phyloP scores from a whole-genome alignment of 2,797 vertebrate genomes.

The Mergus octosetaceus region DNA sequence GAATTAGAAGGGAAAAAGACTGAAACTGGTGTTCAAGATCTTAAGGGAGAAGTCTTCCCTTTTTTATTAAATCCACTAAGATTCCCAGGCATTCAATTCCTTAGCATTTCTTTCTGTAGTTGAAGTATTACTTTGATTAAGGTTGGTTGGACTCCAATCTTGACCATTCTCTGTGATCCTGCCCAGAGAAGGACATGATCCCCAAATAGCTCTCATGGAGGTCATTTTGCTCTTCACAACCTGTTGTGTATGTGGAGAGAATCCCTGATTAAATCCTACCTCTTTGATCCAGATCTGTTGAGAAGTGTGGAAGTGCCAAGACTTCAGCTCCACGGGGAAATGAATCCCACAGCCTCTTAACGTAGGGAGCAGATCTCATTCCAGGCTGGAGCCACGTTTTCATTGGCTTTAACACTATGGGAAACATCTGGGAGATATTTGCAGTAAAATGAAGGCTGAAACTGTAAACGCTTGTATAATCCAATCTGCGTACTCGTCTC shows the following conservation, averaged over 20 bases:
- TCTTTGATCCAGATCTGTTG: neutral
- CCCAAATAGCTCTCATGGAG: neutral
- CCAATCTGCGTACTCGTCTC: neutral
- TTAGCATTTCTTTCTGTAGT: neutral
- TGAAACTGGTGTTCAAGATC: neutral
- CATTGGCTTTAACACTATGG: neutral
- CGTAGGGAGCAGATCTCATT: neutral
- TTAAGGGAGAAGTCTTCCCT: neutral
- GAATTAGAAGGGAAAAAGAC: neutral
- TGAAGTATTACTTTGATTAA: neutral
- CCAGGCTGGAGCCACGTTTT: neutral
- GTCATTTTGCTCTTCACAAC: neutral
- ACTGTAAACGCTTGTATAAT: neutral
- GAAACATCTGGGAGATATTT: neutral
- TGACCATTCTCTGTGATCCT: neutral
- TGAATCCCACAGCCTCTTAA: neutral
- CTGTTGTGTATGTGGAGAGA: neutral
- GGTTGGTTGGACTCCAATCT: neutral
- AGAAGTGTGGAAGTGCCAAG: neutral
- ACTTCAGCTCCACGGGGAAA: neutral
- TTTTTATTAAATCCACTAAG: neutral
- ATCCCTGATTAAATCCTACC: neutral
- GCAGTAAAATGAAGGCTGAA: neutral
- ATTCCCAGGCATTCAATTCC: neutral
- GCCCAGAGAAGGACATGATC: neutral